These are phyloP conservation scores for Pelodiscus sinensis DNA, from an alignment of 2,113 vertebrate genomes.

Conservation along the genomic window DNA sequence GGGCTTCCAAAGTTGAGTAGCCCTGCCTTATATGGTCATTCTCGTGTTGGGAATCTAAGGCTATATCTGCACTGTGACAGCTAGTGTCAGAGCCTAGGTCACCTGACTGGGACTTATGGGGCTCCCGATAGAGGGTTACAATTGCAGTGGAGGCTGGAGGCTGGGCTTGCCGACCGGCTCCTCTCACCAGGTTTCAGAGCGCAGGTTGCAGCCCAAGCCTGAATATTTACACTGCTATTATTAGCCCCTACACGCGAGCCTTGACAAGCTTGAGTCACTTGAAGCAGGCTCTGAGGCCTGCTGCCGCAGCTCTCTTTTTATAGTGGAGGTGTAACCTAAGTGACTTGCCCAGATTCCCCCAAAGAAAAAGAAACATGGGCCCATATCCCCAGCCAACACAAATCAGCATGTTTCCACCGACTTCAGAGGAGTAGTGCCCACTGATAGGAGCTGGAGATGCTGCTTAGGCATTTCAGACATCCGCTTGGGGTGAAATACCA, in stretches of 20 bases:
- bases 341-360: background rate
- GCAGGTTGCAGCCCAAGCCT: background rate
- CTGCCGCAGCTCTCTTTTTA: background rate
- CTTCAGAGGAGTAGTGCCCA: fast-evolving
- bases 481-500: background rate
- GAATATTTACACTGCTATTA: background rate
- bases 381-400: background rate
- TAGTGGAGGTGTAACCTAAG: background rate
- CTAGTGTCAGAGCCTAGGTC: too few species aligned
- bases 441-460: background rate
- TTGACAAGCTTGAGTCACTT: background rate
- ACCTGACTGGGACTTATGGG: too few species aligned
- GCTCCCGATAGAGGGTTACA: background rate
- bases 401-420: background rate
- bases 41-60: too few species aligned
- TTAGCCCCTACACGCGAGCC: background rate
- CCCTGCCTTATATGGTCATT: too few species aligned
- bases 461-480: background rate
- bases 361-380: background rate
- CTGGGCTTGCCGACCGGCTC: background rate
- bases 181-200: background rate
- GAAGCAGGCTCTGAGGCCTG: background rate
- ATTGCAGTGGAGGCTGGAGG: background rate
- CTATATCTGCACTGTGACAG: too few species aligned
- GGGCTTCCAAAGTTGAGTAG: too few species aligned